phyloP scores from a whole-genome alignment of 1,140 invertebrate species.

The Maniola jurtina region DNA sequence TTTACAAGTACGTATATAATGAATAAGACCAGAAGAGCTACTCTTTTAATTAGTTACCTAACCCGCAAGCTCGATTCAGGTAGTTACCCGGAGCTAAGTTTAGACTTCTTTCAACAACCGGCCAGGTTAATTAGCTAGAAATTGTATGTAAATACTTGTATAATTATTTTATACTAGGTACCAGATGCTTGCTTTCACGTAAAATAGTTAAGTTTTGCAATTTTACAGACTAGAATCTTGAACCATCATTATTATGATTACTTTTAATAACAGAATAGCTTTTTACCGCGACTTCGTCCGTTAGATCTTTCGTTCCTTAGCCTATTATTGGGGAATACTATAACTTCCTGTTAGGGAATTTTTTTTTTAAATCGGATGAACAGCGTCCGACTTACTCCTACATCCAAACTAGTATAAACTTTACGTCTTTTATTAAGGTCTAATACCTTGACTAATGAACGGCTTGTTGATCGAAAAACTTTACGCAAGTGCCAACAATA shows the following conservation, averaged over 20 bases:
- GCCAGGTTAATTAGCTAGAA: constrained; percentile 13
- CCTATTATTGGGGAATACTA: too few relatives aligned
- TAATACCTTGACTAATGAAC: too few relatives aligned
- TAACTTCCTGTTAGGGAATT: too few relatives aligned
- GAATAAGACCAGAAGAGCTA: constrained; percentile 15
- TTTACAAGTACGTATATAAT: constrained; percentile 5
- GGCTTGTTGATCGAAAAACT: too few relatives aligned
- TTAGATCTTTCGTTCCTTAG: too few relatives aligned
- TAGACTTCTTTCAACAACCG: constrained; percentile 13
- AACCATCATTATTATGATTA: not conserved
- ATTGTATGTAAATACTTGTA: constrained; percentile 14
- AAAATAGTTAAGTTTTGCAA: not conserved
- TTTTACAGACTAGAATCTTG: not conserved
- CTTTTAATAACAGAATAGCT: too few relatives aligned
- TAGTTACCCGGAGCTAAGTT: constrained; percentile 13
- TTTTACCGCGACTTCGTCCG: too few relatives aligned
- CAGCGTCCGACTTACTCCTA: too few relatives aligned
- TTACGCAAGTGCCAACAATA: too few relatives aligned
- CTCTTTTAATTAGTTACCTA: constrained; percentile 19
- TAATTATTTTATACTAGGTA: constrained; percentile 1
- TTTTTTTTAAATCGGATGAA: too few relatives aligned
- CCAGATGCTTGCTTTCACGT: not conserved
- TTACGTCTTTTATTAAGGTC: too few relatives aligned
- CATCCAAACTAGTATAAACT: too few relatives aligned
- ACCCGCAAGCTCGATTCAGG: constrained; percentile 17